phyloP scores from a whole-genome alignment of 2,113 vertebrate genomes.

The Nerophis lumbriciformis region DNA sequence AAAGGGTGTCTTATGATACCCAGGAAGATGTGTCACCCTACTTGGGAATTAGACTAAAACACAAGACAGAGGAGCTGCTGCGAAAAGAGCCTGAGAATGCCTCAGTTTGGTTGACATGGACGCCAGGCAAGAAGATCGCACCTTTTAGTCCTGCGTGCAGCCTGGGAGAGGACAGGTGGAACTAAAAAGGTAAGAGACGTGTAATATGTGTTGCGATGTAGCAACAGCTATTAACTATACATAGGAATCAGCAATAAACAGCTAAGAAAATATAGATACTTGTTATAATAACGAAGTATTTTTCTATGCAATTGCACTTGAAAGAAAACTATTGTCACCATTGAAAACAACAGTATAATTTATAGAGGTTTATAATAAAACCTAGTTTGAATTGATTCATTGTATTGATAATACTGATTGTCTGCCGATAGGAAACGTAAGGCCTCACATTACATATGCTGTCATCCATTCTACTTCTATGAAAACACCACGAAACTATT shows the following conservation, averaged over 20 bases:
- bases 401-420: neutral
- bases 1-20: constrained; percentile 43
- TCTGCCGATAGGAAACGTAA: neutral
- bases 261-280: neutral
- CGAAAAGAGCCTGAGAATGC: constrained; percentile 51
- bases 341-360: neutral
- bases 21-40: constrained; percentile 57
- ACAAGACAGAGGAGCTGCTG: constrained; percentile 37
- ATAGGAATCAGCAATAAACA: too few relatives aligned
- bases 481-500: neutral
- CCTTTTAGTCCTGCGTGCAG: constrained; percentile 33
- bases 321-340: neutral
- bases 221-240: too few relatives aligned
- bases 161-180: constrained; percentile 38
- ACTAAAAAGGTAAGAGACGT: constrained; percentile 54
- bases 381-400: neutral
- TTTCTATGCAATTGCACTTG: neutral
- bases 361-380: neutral
- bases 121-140: constrained; percentile 42
- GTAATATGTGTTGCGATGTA: constrained; percentile 23
- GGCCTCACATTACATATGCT: neutral
- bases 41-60: constrained; percentile 46
- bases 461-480: neutral
- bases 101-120: constrained; percentile 62
- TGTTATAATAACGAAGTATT: neutral